phyloP scores from a whole-genome alignment of 2,888 invertebrate species.

The Frankliniella intonsa region DNA sequence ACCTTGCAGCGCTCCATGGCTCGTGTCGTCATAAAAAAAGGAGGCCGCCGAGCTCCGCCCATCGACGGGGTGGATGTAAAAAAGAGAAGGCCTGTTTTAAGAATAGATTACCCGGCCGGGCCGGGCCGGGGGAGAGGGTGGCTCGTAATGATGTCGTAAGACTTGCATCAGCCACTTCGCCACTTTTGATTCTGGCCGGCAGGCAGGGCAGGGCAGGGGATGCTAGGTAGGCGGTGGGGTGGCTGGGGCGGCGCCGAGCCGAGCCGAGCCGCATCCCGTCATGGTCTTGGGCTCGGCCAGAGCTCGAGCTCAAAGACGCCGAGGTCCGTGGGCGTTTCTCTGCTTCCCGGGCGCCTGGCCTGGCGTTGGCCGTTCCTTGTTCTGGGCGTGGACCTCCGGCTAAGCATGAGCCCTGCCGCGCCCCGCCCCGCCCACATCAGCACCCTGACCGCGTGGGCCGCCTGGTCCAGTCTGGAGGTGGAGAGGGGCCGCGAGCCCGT shows the following conservation, averaged over 20 bases:
- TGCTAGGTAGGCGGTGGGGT: background rate
- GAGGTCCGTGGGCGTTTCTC: too few species aligned
- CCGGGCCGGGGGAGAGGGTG: background rate
- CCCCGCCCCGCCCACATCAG: background rate
- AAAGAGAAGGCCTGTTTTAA: conserved; percentile 2
- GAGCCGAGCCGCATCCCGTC: too few species aligned
- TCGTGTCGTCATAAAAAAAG: background rate
- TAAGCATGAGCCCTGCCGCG: too few species aligned
- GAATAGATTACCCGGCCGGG: conserved; percentile 4
- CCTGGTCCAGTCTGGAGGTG: background rate
- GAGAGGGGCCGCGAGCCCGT: background rate
- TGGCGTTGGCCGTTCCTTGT: too few species aligned
- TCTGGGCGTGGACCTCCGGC: too few species aligned
- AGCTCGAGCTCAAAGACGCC: too few species aligned
- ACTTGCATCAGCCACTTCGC: background rate
- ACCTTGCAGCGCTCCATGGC: background rate
- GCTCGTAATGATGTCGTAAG: conserved; percentile 20
- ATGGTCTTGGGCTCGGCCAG: too few species aligned
- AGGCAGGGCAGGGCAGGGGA: background rate
- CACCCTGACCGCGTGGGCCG: background rate
- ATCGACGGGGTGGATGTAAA: background rate
- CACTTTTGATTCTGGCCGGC: background rate
- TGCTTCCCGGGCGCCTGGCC: too few species aligned
- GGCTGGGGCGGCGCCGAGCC: background rate
- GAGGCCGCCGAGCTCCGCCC: background rate